A percentile compares a stretch with the other conserved stretches of the same genome.
Evolutionary conservation across 2,888 invertebrate species (phyloP).

Genomic region (Microplitis deprimator): DNA sequence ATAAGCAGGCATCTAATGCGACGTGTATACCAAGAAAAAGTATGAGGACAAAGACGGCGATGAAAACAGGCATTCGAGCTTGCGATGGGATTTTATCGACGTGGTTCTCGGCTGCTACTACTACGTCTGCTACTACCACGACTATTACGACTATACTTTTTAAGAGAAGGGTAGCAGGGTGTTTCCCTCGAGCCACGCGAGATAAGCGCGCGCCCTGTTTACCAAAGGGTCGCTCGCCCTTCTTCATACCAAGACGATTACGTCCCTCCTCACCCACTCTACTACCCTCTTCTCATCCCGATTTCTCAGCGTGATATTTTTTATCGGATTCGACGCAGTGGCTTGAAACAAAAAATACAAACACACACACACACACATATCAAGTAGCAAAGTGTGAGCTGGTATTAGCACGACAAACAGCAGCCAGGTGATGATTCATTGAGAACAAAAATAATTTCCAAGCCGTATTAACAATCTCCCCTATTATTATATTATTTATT

Average conservation of each 20-base stretch:
- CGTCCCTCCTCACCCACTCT: constrained; percentile 2
- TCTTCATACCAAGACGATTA: constrained; percentile 40
- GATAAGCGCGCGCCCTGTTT: constrained; percentile 40
- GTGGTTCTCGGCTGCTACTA: constrained; percentile 8
- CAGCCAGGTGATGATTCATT: constrained; percentile 35
- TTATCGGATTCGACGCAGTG: constrained; percentile 43
- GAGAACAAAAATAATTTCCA: constrained; percentile 11
- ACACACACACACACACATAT: neutral
- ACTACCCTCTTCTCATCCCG: constrained; percentile 5
- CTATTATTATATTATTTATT: constrained; percentile 1
- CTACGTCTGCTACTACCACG: neutral
- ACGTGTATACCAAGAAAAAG: neutral
- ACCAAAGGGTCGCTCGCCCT: constrained; percentile 26
- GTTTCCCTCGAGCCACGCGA: constrained; percentile 34
- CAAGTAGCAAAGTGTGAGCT: neutral
- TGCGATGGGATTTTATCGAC: constrained; percentile 39
- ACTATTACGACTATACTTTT: neutral
- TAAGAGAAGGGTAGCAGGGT: constrained; percentile 3
- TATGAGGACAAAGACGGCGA: constrained; percentile 10
- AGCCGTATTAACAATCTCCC: neutral
- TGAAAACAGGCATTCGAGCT: constrained; percentile 7
- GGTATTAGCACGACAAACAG: constrained; percentile 37
- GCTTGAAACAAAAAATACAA: constrained; percentile 23
- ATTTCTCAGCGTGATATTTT: constrained; percentile 41
- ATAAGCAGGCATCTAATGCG: neutral